A percentile compares a stretch with the other conserved stretches of the same genome.
Evolutionary conservation across 2,113 vertebrate species (phyloP).

Genomic region (Murina feae): DNA sequence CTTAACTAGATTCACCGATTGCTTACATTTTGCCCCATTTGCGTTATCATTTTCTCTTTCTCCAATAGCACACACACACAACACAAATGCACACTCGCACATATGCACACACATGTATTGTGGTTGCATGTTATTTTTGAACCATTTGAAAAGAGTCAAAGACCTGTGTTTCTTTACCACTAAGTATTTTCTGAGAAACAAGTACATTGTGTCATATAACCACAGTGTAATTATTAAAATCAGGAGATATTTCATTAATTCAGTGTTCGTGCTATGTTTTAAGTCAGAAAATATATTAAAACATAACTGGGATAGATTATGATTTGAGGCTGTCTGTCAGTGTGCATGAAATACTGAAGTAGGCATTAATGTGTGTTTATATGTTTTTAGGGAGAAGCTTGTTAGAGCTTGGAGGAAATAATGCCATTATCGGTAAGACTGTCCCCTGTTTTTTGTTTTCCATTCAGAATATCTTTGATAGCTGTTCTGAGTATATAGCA

Average conservation of each 20-base stretch:
- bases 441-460: not conserved
- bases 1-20: not conserved
- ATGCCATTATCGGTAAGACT: conserved; percentile 92
- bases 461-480: not conserved
- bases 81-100: no score
- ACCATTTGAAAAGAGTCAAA: not conserved
- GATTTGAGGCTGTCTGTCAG: not conserved
- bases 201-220: not conserved
- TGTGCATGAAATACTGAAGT: not conserved
- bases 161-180: not conserved
- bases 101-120: fast-evolving
- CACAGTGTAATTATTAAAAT: not conserved
- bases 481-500: not conserved
- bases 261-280: not conserved
- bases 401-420: conserved; percentile 97
- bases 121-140: not conserved
- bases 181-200: not conserved
- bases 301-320: not conserved
- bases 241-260: not conserved
- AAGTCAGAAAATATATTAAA: not conserved
- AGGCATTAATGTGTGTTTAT: conserved; percentile 11
- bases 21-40: not conserved
- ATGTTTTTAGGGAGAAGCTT: conserved; percentile 85
- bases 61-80: not conserved
- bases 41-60: not conserved